Evolutionary conservation across 1,140 invertebrate genomes (phyloP).

Genomic region (Pseudomyrmex pallidus): DNA sequence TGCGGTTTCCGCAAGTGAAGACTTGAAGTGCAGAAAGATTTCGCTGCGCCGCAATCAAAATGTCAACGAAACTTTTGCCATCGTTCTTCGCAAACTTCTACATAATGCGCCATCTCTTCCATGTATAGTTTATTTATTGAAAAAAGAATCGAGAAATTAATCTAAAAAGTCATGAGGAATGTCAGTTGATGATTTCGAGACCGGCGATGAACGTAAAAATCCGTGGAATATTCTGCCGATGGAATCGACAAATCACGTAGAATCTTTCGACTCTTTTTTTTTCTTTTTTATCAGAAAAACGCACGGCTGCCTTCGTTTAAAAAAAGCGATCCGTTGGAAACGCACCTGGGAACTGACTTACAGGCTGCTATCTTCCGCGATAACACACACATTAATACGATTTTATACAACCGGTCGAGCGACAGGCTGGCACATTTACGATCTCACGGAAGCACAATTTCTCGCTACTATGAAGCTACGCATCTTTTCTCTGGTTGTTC

Average conservation of each 20-base stretch:
- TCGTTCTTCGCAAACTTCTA: neutral
- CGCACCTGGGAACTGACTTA: slow-evolving; percentile 51
- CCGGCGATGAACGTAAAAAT: neutral
- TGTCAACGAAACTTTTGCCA: slow-evolving; percentile 33
- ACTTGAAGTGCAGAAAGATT: neutral
- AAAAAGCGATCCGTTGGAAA: slow-evolving; percentile 23
- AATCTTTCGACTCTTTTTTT: slow-evolving; percentile 27
- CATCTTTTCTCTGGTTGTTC: slow-evolving; percentile 33
- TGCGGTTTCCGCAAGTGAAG: neutral
- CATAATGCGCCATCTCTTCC: no score
- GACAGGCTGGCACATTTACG: slow-evolving; percentile 66
- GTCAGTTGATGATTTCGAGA: neutral
- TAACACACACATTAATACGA: slow-evolving; percentile 63
- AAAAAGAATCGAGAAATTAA: neutral
- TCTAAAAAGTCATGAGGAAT: neutral
- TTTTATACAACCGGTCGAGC: slow-evolving; percentile 62
- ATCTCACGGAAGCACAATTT: slow-evolving; percentile 60
- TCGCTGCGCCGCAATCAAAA: slow-evolving; percentile 23
- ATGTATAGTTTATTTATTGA: no score
- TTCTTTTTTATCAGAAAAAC: slow-evolving; percentile 33
- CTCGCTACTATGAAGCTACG: slow-evolving; percentile 44
- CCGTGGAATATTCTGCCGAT: neutral
- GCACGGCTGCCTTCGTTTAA: neutral
- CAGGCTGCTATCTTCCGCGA: slow-evolving; percentile 28
- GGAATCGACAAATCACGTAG: slow-evolving; percentile 46